Base-by-base conservation (phyloP, 1,140 invertebrate genomes). In the Drosophila ogumai region DNA sequence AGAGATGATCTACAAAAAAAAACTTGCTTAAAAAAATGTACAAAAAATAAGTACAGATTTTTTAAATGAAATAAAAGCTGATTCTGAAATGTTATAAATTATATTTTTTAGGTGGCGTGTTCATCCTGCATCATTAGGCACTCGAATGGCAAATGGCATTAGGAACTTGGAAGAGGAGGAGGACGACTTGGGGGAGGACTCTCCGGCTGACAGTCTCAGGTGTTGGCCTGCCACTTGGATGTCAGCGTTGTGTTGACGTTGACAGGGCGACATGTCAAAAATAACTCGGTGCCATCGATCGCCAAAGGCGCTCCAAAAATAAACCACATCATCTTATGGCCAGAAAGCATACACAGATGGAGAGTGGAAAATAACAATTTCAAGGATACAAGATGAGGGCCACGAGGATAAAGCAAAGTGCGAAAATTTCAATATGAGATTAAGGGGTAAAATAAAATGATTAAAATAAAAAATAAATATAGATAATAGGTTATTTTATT, bases 191-290 rank as follows among this genome's bases (percentile, higher is more conserved):
- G 52, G 25, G 43, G 25, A 38, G n/a, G 22, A 32, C 19, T 12
- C 40, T 36, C 43, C 28, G 4, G 31, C 13, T 17, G 25, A 12
- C 17, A 9, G 60, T 66, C 66, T 52, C 65, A 69, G 67, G 67
- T 71, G 67, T 46, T 69, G 65, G 41, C 41, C 64, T 47, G 65
- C 65, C 67, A 71, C 66, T 69, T 69, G 50, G 49, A 32, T 71
- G 68, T 71, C 65, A 49, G 43, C 34, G 12, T 57, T 36, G 43
- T 36, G 63, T 69, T 69, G 68, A 71, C 67, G 65, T 69, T 71
- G 65, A 71, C 67, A 55, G 67, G 67, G 49, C 49, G 67, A 71
- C 67, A 71, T 69, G 41, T 57, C 65, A 71, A 32, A 69, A 69
- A 71, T 71, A 71, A 47, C 65, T 71, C 66, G 50, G 65, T 43